These are phyloP conservation scores for Bostrychus sinensis DNA, from an alignment of 2,113 vertebrate genomes.

Conservation along the genomic window DNA sequence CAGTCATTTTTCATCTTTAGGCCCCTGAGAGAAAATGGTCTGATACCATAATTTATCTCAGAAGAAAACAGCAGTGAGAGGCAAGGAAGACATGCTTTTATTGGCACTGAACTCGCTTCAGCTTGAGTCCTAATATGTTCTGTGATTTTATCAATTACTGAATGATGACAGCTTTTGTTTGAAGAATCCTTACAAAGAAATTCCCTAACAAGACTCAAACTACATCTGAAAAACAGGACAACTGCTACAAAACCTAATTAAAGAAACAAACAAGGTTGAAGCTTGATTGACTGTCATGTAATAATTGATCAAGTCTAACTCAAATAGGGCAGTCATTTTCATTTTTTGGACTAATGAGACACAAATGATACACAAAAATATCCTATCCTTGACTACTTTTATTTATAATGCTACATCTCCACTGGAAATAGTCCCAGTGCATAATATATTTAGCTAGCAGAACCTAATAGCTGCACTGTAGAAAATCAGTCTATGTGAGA, in stretches of 20 bases:
- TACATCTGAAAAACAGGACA: neutral
- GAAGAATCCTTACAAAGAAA: neutral
- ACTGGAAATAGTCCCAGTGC: too few species aligned
- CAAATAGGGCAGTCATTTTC: too few species aligned
- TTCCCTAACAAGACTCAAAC: neutral
- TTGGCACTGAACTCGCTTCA: slow-evolving; percentile 20
- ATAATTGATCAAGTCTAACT: neutral
- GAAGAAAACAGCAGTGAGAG: slow-evolving; percentile 62
- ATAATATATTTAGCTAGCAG: neutral
- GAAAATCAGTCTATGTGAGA: neutral
- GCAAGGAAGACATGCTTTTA: slow-evolving; percentile 26
- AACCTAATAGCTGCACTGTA: neutral
- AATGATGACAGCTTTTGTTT: neutral
- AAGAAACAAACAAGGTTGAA: neutral
- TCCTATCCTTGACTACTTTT: neutral
- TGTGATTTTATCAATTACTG: slow-evolving; percentile 1
- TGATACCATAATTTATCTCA: slow-evolving; percentile 77
- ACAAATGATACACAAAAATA: neutral
- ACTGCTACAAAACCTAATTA: neutral
- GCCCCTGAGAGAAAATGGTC: slow-evolving; percentile 72
- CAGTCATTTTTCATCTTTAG: slow-evolving; percentile 79
- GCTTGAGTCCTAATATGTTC: slow-evolving; percentile 8
- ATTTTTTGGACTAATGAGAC: neutral
- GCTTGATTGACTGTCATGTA: neutral
- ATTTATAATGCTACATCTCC: neutral